Evolutionary conservation across 2,888 invertebrate genomes (phyloP), one percentile per base, ranked within the genome.

Genomic region (Dexiosoma caninum): DNA sequence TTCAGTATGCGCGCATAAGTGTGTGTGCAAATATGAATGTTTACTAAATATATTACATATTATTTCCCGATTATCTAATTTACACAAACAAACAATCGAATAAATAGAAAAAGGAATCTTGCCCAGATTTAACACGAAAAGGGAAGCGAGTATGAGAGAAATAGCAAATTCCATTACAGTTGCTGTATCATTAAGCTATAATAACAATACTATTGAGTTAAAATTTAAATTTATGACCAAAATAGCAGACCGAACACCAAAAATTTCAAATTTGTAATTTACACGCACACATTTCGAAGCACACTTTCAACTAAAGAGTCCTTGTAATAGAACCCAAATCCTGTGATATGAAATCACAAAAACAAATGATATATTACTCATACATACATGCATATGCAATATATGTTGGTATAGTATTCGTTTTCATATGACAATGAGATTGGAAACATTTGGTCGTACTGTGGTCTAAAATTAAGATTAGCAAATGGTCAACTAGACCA

Each of bases 171-270:
- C 27, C 12, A 57, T 40, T 64, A 57, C 69, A 70, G 19, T 37
- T 72, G 64, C 59, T 37, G 57, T 69, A 72, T 69, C 57, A 53
- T 66, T 53, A 42, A 42, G 64, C 57, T 46, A 64, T 70, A 79
- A 64, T 69, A 79, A 79, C 75, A 75, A 79, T 79, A 75, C 79
- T 42, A 70, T 75, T 75, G 59, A 79, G 75, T 75, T 75, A 79
- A 79, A 75, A 64, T 69, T 51, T 42, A 74, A 79, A 79, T 79
- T 79, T 79, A 79, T 79, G 74, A 64, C 70, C 70, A 66, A 44
- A 75, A 70, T 75, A 70, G 19, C 64, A 51, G 7, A 75, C 6
- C 64, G 69, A 74, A 79, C 59, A 49, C 35, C 64, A 59, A 79
- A 70, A 57, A 60, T 79, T 69, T 44, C 49, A 49, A 69, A 75